Percentiles rank a stretch among this genome's conserved stretches.
Conservation (phyloP, 2,797 vertebrate species). For the Pseudochaenichthys georgianus region DNA sequence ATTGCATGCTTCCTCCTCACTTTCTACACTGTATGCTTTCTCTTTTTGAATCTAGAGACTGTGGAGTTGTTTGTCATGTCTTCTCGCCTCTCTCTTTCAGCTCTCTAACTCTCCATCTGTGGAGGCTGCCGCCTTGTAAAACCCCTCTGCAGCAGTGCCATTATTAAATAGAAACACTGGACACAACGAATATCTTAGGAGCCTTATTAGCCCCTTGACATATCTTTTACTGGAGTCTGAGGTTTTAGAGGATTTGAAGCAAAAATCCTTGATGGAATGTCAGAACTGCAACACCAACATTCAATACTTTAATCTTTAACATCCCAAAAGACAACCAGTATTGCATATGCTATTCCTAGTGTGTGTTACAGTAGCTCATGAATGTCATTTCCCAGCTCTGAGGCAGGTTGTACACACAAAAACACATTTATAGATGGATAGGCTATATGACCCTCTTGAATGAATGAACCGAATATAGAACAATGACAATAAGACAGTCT, state of each 20-base stretch:
- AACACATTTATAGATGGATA: background rate
- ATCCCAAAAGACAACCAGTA: background rate
- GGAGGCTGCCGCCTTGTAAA: conserved; percentile 20
- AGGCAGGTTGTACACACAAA: background rate
- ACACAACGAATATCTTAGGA: conserved; percentile 45
- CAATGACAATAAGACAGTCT: background rate
- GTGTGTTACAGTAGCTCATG: background rate
- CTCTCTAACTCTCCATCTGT: conserved; percentile 28
- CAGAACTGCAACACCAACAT: background rate
- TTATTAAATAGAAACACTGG: conserved; percentile 32
- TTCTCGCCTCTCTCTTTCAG: conserved; percentile 43
- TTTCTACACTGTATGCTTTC: background rate
- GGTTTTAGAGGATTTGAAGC: conserved; percentile 43
- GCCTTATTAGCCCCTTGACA: conserved; percentile 52
- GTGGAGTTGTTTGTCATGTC: conserved; percentile 20
- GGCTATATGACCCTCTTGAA: background rate
- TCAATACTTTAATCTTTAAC: background rate
- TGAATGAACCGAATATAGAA: background rate
- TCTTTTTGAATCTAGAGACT: conserved; percentile 9
- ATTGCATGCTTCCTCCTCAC: conserved; percentile 17
- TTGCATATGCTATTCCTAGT: background rate
- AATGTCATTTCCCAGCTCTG: background rate
- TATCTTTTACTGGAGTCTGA: conserved; percentile 51
- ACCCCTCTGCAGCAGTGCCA: conserved; percentile 30
- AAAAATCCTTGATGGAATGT: conserved; percentile 24